A percentile compares a stretch with the other conserved stretches of the same genome.
phyloP scores from a whole-genome alignment of 2,797 vertebrate species.

The Meriones psammophilus region DNA sequence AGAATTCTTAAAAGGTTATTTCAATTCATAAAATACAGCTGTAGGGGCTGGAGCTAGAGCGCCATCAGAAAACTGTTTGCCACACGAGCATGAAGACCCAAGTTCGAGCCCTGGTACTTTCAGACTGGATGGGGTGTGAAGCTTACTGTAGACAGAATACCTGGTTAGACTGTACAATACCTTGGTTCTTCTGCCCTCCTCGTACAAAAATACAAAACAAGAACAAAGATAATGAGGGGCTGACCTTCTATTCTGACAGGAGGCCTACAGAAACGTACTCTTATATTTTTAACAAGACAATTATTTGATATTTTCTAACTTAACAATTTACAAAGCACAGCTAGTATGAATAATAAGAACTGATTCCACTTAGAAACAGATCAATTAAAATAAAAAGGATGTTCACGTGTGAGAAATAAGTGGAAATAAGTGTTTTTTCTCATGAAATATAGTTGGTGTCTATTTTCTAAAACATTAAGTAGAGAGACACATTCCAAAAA shows the following conservation, averaged over 20 bases:
- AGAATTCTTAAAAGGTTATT: slow-evolving; percentile 44
- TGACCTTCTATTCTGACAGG: neutral
- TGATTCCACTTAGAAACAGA: neutral
- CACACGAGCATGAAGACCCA: neutral
- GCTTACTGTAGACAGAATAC: neutral
- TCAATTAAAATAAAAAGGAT: neutral
- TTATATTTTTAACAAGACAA: neutral
- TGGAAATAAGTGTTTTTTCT: neutral
- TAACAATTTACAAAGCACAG: neutral
- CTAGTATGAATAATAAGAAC: neutral
- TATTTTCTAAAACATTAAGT: neutral
- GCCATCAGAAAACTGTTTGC: neutral
- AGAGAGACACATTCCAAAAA: neutral
- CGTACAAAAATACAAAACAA: neutral
- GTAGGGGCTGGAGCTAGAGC: neutral
- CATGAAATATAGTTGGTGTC: neutral
- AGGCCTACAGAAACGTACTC: neutral
- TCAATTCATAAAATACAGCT: slow-evolving; percentile 48
- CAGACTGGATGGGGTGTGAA: neutral
- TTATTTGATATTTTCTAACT: neutral
- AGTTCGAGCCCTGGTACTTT: neutral
- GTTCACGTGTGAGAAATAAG: neutral
- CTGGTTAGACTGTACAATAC: neutral
- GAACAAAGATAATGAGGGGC: neutral
- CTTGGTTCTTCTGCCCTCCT: neutral